Evolutionary conservation across 2,888 invertebrate genomes (phyloP).

Genomic region (Sminthurides aquaticus): DNA sequence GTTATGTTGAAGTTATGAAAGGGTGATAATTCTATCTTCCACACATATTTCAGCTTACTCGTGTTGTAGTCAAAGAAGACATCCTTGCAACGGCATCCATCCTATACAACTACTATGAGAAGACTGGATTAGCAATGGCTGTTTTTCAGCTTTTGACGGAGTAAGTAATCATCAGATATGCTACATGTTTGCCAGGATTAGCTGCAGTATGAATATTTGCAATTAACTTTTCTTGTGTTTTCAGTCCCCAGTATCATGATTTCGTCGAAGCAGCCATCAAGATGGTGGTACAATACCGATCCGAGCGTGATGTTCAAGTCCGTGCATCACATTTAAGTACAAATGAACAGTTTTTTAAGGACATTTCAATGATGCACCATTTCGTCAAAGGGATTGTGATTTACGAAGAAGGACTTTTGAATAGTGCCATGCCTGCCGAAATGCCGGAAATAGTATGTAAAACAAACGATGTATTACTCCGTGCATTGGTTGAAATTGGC

Average conservation of each 20-base stretch:
- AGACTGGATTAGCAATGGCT: constrained; percentile 65
- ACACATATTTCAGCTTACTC: constrained; percentile 47
- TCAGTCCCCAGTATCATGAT: constrained; percentile 42
- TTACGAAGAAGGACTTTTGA: constrained; percentile 56
- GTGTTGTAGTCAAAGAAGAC: constrained; percentile 50
- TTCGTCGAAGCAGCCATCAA: constrained; percentile 56
- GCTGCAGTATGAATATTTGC: background rate
- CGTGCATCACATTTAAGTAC: constrained; percentile 38
- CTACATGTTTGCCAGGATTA: background rate
- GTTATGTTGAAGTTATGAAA: constrained; percentile 1
- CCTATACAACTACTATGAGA: constrained; percentile 70
- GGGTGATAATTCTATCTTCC: constrained; percentile 15
- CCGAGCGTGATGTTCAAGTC: constrained; percentile 46
- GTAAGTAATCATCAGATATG: constrained; percentile 46
- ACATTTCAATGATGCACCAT: constrained; percentile 57
- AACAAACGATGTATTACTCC: constrained; percentile 55
- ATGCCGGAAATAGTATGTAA: constrained; percentile 53
- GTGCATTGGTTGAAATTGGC: constrained; percentile 24
- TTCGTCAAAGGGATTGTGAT: constrained; percentile 59
- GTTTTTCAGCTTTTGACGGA: constrained; percentile 59
- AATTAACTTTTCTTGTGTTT: constrained; percentile 6
- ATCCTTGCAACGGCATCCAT: constrained; percentile 54
- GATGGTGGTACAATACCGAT: constrained; percentile 49
- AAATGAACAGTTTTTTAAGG: constrained; percentile 68
- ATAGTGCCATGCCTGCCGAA: constrained; percentile 55